phyloP scores from a whole-genome alignment of 2,888 invertebrate species.

The Melinaea menophilus region DNA sequence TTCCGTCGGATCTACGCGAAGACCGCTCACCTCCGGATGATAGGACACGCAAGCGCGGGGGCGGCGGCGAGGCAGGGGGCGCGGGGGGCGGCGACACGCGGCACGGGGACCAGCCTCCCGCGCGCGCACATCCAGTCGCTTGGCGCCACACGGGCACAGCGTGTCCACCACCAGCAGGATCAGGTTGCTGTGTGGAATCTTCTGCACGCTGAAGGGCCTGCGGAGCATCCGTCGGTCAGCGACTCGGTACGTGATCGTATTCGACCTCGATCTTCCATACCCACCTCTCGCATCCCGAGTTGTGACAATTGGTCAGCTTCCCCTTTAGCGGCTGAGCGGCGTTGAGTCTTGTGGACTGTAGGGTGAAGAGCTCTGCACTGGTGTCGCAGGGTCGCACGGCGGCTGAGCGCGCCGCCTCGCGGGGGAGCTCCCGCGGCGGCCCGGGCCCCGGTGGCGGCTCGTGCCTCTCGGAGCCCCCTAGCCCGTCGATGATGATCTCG shows the following conservation, averaged over 20 bases:
- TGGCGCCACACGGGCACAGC: conserved; percentile 91
- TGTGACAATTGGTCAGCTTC: conserved; percentile 91
- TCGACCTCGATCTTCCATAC: not conserved
- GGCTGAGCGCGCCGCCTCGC: conserved; percentile 74
- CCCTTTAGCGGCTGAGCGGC: conserved; percentile 92
- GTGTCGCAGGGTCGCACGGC: conserved; percentile 90
- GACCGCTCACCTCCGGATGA: conserved; percentile 85
- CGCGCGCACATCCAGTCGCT: conserved; percentile 89
- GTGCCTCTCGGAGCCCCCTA: conserved; percentile 54
- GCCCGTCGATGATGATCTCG: conserved; percentile 70
- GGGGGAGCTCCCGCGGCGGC: conserved; percentile 62
- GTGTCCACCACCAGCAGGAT: conserved; percentile 93
- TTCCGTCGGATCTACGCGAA: conserved; percentile 2
- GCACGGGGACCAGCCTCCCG: conserved; percentile 81
- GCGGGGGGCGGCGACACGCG: conserved; percentile 83
- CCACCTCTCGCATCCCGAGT: conserved; percentile 91
- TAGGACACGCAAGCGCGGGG: conserved; percentile 90
- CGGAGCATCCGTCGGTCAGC: conserved; percentile 16
- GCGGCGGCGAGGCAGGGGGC: conserved; percentile 82
- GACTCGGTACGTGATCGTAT: not conserved
- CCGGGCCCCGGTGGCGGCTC: conserved; percentile 55
- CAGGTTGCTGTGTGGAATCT: conserved; percentile 93
- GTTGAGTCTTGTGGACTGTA: conserved; percentile 88
- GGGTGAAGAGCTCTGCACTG: conserved; percentile 89
- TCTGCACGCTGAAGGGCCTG: conserved; percentile 94